Evolutionary conservation across 2,113 vertebrate genomes (phyloP).

Genomic region (Myotis davidii): DNA sequence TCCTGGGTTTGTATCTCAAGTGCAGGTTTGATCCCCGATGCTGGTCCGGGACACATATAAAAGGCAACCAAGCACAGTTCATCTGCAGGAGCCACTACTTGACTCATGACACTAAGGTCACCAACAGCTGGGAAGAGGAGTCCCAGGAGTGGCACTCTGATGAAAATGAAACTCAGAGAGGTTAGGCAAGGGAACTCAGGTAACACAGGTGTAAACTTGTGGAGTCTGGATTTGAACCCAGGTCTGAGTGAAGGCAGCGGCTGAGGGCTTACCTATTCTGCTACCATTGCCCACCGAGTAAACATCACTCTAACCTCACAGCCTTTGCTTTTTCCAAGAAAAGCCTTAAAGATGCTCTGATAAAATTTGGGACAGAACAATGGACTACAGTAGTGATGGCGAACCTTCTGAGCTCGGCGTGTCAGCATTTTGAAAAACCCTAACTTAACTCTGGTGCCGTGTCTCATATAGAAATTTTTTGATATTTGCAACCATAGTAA

Average conservation of each 20-base stretch:
- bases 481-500: too few relatives aligned
- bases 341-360: neutral
- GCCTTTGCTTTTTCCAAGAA: neutral
- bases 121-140: neutral
- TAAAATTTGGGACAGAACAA: neutral
- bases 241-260: neutral
- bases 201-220: neutral
- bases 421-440: too few relatives aligned
- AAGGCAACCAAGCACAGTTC: neutral
- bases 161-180: neutral
- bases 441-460: too few relatives aligned
- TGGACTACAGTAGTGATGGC: too few relatives aligned
- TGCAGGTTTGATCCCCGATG: too few relatives aligned
- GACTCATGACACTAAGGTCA: neutral
- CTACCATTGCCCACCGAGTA: neutral
- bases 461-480: too few relatives aligned
- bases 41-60: too few relatives aligned
- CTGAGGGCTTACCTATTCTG: neutral
- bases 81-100: neutral
- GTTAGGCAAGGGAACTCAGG: neutral
- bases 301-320: neutral
- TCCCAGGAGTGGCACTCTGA: neutral
- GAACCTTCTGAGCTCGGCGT: too few relatives aligned
- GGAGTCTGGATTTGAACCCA: neutral
- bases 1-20: too few relatives aligned